Base-by-base conservation (phyloP, 2,113 vertebrate species). In the Tetrao urogallus region DNA sequence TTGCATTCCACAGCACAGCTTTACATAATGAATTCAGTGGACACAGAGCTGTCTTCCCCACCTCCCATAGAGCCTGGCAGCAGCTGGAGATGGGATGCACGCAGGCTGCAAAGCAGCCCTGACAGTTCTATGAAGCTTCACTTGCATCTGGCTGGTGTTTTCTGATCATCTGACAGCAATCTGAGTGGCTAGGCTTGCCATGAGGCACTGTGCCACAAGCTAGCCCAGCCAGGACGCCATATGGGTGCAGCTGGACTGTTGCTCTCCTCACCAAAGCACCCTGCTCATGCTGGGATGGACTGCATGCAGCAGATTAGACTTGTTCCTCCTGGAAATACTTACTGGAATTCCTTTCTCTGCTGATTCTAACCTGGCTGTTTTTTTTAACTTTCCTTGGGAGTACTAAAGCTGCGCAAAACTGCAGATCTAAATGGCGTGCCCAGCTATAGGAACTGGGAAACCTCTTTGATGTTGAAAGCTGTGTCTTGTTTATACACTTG, bases 391-490 rank as follows among this genome's bases (percentile, higher is more conserved):
- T 61, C 30, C 14, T 73, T 88, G 43, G 66, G 85, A 82, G n/a
- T 48, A 45, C 13, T 61, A 66, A 78, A 85, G 66, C 43, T 65
- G 16, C 14, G 92, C 58, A 38, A 36, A 82, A 82, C 61, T n/a
- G 61, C 19, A 30, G 28, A 76, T 57, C 24, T 88, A 76, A 67
- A 90, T 83, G 34, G 32, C 2, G 22, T 77, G 47, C 42, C 50
- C 42, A 74, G 11, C 13, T 38, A 80, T 8, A 88, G 42, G 47
- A 91, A 78, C 61, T 56, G 52, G 90, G 92, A 94, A 95, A 74
- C 79, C 72, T 90, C 79, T 96, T 93, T 94, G 75, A 80, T 91
- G 69, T 50, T 54, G 42, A 88, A 86, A 90, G 42, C 56, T 93
- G 28, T 94, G 22, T 82, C 90, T 89, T 93, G 57, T 88, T 86